Evolutionary conservation across 2,113 vertebrate genomes (phyloP).

Genomic region (Tragelaphus buxtoni): DNA sequence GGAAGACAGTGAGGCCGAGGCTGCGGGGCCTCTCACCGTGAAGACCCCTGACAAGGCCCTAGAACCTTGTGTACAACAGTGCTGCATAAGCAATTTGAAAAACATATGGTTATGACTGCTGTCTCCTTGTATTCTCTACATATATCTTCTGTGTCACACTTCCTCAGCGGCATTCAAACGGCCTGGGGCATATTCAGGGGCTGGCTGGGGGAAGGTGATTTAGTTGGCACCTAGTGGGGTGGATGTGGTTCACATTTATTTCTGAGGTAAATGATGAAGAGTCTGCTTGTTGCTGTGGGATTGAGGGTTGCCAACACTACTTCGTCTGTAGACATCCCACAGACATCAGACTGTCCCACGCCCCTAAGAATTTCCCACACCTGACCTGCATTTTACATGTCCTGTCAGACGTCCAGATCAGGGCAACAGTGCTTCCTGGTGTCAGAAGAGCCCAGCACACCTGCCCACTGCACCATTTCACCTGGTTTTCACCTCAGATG

Average conservation of each 20-base stretch:
- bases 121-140: background rate
- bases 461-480: background rate
- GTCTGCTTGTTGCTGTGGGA: background rate
- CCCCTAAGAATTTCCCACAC: too few species aligned
- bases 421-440: background rate
- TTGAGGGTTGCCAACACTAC: background rate
- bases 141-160: fast-evolving
- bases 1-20: background rate
- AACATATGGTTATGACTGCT: background rate
- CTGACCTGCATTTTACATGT: background rate
- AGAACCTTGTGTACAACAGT: background rate
- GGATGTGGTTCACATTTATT: background rate
- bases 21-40: background rate
- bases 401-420: background rate
- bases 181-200: background rate
- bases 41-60: background rate
- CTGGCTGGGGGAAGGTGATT: background rate
- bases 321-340: fast-evolving
- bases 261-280: background rate
- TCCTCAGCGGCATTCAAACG: background rate
- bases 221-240: background rate
- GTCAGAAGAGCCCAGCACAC: background rate
- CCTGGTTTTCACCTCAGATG: background rate
- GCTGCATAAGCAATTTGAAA: background rate
- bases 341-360: background rate